Percentiles rank a stretch among this genome's conserved stretches.
phyloP scores from a whole-genome alignment of 2,113 vertebrate genomes.

The Trochalopteron elliotii region DNA sequence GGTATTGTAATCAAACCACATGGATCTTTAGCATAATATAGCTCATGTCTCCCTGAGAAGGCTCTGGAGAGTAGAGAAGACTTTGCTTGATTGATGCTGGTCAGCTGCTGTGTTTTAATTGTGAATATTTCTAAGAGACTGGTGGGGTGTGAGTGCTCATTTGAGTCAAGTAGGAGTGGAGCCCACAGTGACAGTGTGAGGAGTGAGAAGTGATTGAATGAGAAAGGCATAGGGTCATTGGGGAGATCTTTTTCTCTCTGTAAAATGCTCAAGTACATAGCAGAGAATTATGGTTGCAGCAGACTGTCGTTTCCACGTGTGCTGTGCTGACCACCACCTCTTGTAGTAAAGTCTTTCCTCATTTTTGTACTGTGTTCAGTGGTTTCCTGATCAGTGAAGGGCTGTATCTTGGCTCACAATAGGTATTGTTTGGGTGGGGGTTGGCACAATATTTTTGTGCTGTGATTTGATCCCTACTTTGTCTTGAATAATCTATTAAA shows the following conservation, averaged over 20 bases:
- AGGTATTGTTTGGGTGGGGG: background rate
- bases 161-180: background rate
- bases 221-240: background rate
- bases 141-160: background rate
- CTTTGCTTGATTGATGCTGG: background rate
- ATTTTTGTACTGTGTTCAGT: background rate
- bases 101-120: background rate
- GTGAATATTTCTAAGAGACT: background rate
- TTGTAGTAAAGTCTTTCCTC: background rate
- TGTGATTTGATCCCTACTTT: background rate
- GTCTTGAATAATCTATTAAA: background rate
- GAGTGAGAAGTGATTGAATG: background rate
- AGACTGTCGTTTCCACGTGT: background rate
- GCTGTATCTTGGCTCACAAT: constrained; percentile 5
- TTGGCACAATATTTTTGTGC: background rate
- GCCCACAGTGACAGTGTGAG: background rate
- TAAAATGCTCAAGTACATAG: background rate
- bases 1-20: background rate
- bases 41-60: background rate
- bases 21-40: background rate
- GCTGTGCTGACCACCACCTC: background rate
- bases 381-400: background rate
- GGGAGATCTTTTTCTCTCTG: background rate
- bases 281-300: background rate
- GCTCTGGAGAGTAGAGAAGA: background rate